Evolutionary conservation across 2,888 invertebrate genomes (phyloP).

Genomic region (Eumacrocentrus americanus): DNA sequence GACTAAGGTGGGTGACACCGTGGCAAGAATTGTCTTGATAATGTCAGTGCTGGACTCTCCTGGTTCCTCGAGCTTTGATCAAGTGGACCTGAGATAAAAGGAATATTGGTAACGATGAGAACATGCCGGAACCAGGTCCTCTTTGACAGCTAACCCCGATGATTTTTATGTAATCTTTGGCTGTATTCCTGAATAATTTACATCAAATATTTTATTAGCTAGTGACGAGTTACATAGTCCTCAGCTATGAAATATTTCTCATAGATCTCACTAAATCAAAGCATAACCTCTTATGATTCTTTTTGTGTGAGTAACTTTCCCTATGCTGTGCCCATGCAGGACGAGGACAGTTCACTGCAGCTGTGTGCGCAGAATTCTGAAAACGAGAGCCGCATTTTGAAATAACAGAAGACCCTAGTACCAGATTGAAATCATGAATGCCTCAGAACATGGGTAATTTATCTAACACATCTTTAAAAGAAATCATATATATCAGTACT

Average conservation of each 20-base stretch:
- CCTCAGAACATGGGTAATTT: constrained; percentile 78
- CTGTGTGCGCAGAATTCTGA: constrained; percentile 9
- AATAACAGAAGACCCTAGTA: constrained; percentile 44
- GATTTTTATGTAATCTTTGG: constrained; percentile 10
- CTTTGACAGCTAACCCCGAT: constrained; percentile 18
- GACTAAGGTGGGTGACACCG: constrained; percentile 9
- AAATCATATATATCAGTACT: constrained; percentile 10
- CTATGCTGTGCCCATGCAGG: constrained; percentile 39
- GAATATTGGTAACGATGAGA: no score
- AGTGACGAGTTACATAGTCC: no score
- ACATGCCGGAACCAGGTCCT: not conserved
- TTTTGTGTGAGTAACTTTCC: constrained; percentile 22
- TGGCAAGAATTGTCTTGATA: constrained; percentile 1
- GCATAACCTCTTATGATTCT: not conserved
- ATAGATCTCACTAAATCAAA: not conserved
- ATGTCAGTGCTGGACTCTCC: not conserved
- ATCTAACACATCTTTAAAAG: constrained; percentile 15
- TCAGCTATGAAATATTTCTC: no score
- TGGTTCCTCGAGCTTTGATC: not conserved
- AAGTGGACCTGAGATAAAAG: no score
- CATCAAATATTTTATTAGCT: no score
- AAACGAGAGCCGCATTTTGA: constrained; percentile 34
- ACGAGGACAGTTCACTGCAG: constrained; percentile 34
- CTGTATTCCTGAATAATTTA: not conserved
- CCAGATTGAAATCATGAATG: constrained; percentile 68